Base-by-base conservation (phyloP, 2,113 vertebrate genomes). In the Phaethornis superciliosus region DNA sequence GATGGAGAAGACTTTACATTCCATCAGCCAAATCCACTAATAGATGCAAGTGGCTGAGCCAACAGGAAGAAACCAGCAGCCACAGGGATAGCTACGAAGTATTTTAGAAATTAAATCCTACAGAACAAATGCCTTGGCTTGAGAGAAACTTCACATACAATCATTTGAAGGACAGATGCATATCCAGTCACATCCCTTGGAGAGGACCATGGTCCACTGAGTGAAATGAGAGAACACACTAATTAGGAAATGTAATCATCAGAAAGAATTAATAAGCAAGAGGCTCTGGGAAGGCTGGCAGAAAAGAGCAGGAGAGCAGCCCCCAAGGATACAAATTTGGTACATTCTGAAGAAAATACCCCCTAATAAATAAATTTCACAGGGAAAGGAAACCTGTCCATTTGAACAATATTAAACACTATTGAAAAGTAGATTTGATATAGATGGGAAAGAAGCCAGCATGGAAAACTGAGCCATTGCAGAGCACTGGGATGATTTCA, bases 141-240 rank as follows among this genome's bases (percentile, higher is more conserved):
- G 79, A 42, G 59, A 94, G 55, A 28, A 85, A 70, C 46, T 47
- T 46, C 64, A 40, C 82, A 55, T 13, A 79, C 18, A 67, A 69
- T 77, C 55, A 67, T n/a, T 44, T 78, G 59, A 62, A 62, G 51
- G 75, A 69, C 51, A 82, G 79, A 44, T 51, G 55, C 24, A 33
- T 19, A 14, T 56, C 40, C 81, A 72, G 54, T 37, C 88, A 42
- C 33, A 81, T 46, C 79, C 71, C 30, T 18, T 5, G 0, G 63
- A 70, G 26, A 85, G 28, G 47, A 32, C 28, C 51, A 82, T 26
- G 55, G 75, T 2, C 3, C 63, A 40, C 24, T 10, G 82, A 81
- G 52, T 92, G 90, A 92, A 93, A 93, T 30, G 15, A 35, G 76
- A 96, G 71, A 93, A 59, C 51, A 51, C 15, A 15, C 54, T 84